These are phyloP conservation scores for Altica lythri DNA, from an alignment of 2,888 invertebrate genomes.

Conservation along the genomic window DNA sequence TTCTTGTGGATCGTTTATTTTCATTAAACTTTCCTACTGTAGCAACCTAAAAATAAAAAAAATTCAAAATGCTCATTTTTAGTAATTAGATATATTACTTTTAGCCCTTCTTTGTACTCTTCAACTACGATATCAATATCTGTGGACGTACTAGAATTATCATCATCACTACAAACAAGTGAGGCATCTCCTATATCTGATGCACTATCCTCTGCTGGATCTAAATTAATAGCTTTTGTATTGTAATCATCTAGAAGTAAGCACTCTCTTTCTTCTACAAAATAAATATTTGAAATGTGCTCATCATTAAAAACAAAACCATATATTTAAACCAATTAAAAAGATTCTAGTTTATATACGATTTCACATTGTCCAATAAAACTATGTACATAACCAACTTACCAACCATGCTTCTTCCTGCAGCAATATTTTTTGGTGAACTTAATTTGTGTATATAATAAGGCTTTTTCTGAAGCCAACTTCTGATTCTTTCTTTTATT, in stretches of 20 bases:
- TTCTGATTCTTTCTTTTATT: conserved; percentile 39
- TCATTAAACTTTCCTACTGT: conserved; percentile 50
- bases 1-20: conserved; percentile 44
- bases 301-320: too few species aligned
- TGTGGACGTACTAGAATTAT: conserved; percentile 68
- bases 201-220: conserved; percentile 45
- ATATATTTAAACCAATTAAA: conserved; percentile 3
- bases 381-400: too few species aligned
- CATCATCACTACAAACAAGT: conserved; percentile 50
- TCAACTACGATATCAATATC: conserved; percentile 80
- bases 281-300: conserved; percentile 1
- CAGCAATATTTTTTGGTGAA: conserved; percentile 36
- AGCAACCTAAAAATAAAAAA: conserved; percentile 51
- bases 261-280: conserved; percentile 62
- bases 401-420: conserved; percentile 26
- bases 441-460: conserved; percentile 42
- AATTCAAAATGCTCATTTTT: too few species aligned
- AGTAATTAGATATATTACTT: conserved; percentile 57
- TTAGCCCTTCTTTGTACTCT: conserved; percentile 73
- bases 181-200: conserved; percentile 52
- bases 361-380: neutral
- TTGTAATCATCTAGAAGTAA: conserved; percentile 64
- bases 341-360: neutral
- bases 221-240: conserved; percentile 50
- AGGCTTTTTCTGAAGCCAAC: conserved; percentile 42